Base-by-base conservation (phyloP, 2,113 vertebrate species). In the Tyrannus savana region DNA sequence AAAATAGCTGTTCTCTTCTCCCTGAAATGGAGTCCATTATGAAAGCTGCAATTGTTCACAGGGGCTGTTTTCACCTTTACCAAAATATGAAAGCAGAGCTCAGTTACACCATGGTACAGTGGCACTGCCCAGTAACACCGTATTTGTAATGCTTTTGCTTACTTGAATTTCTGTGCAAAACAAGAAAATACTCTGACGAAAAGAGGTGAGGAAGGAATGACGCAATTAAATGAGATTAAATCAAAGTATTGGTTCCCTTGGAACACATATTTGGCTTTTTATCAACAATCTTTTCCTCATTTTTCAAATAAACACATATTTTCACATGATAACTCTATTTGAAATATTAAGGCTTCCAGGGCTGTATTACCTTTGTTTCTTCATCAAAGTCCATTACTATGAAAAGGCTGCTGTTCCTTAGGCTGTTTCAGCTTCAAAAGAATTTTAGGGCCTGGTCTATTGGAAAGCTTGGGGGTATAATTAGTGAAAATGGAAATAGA, bases 391-490 rank as follows among this genome's bases (percentile, higher is more conserved):
- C 97, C 97, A 91, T 98, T 97, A 97, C 98, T 98, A 66, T 96
- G 93, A 87, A 97, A 98, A 97, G 93, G 72, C 93, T 96, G 97
- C 89, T 97, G 95, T 95, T 97, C 95, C 97, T 96, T 87, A 96
- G 98, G 96, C 98, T 96, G 93, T 96, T 96, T 97, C 95, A 97
- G 98, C 97, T 97, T 98, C 98, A 98, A 98, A 98, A 97, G 97
- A 98, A 98, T 98, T 98, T 98, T 98, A 98, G 96, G 98, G 96
- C 97, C 96, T 96, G 97, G 97, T 97, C 98, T 98, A 93, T 98
- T 98, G 89, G 93, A 98, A 98, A 98, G 97, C 98, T 98, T 98
- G 94, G 94, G 98, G 98, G 97, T 98, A 97, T 99, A 98, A 99
- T 99, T 98, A 99, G 97, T 97, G 94, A 97, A 98, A 97, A 97